Conservation (phyloP, 2,113 vertebrate genomes). For the Sciurus niger region DNA sequence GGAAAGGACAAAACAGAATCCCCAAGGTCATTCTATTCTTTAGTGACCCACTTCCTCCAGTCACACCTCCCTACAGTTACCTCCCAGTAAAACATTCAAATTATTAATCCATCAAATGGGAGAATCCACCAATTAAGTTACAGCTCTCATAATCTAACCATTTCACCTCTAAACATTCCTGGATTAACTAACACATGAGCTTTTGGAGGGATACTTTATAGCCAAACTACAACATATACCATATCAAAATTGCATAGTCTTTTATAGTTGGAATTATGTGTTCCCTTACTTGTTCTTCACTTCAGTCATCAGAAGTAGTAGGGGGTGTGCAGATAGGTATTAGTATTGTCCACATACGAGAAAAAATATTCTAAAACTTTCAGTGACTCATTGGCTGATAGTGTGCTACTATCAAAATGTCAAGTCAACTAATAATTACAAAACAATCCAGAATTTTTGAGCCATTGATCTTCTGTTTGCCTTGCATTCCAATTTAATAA, state of each 20-base stretch:
- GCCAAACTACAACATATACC: not conserved
- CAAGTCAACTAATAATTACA: not conserved
- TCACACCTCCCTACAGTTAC: too few relatives aligned
- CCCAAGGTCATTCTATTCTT: too few relatives aligned
- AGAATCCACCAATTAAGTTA: too few relatives aligned
- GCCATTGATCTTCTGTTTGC: not conserved
- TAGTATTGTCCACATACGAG: not conserved
- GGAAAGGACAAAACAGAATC: too few relatives aligned
- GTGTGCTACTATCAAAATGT: not conserved
- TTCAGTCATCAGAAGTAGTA: not conserved
- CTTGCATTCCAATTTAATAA: not conserved
- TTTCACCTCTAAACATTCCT: too few relatives aligned
- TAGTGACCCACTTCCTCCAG: too few relatives aligned
- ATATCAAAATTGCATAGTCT: not conserved
- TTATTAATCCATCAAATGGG: too few relatives aligned
- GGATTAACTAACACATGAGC: too few relatives aligned
- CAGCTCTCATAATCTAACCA: too few relatives aligned
- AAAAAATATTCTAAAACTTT: not conserved
- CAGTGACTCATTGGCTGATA: not conserved
- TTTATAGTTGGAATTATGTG: not conserved
- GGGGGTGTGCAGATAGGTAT: fast-evolving
- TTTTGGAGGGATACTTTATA: too few relatives aligned
- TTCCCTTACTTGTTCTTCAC: not conserved
- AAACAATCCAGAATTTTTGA: not conserved
- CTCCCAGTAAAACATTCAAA: too few relatives aligned